A percentile compares a stretch with the other conserved stretches of the same genome.
Conservation (phyloP, 2,113 vertebrate species). For the Oreochromis aureus region DNA sequence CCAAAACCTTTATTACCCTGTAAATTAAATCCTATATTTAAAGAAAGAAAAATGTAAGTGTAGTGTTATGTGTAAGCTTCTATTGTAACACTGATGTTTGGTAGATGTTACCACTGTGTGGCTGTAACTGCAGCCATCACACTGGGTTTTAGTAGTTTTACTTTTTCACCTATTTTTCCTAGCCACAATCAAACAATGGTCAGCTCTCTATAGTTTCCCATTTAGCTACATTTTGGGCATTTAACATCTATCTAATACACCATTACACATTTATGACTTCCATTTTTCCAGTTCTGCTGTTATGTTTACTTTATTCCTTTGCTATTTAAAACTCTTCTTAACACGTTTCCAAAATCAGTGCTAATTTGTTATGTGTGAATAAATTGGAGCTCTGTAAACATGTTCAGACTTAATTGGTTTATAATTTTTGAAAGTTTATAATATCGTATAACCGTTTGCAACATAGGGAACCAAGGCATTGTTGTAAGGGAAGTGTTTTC, state of each 20-base stretch:
- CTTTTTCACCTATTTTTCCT: not conserved
- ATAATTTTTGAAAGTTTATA: not conserved
- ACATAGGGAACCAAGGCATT: not conserved
- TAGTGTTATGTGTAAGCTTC: not conserved
- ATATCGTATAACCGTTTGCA: not conserved
- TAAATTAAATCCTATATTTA: not conserved
- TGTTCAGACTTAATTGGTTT: not conserved
- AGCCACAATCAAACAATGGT: not conserved
- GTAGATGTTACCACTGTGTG: not conserved
- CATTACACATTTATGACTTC: not conserved
- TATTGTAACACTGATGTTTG: not conserved
- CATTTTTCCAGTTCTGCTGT: not conserved
- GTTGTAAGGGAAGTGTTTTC: not conserved
- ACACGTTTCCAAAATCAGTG: not conserved
- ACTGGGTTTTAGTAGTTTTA: not conserved
- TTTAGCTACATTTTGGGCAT: not conserved
- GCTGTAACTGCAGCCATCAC: not conserved
- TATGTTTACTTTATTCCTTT: not conserved
- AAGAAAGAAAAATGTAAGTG: not conserved
- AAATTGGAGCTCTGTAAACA: not conserved
- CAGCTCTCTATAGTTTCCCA: not conserved
- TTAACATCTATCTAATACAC: not conserved
- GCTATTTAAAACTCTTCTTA: not conserved
- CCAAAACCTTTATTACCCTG: not conserved
- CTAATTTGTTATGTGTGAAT: not conserved